Percentiles rank a stretch among this genome's conserved stretches.
Conservation (phyloP, 2,797 vertebrate species). For the Oreonectes daqikongensis region DNA sequence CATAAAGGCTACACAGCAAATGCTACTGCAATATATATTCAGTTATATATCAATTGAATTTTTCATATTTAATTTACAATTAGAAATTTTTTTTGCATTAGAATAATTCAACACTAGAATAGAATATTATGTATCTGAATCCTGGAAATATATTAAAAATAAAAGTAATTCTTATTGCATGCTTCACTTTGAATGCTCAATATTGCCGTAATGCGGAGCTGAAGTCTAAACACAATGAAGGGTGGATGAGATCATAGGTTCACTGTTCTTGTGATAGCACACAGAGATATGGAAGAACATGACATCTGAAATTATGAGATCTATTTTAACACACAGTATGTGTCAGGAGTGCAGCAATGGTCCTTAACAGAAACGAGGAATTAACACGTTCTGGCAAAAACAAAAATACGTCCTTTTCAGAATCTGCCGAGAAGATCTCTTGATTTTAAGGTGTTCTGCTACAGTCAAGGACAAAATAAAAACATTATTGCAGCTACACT, state of each 20-base stretch:
- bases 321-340: constrained; percentile 24
- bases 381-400: constrained; percentile 1
- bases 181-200: background rate
- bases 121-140: no score
- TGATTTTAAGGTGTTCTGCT: background rate
- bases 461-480: constrained; percentile 10
- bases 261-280: constrained; percentile 25
- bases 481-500: constrained; percentile 18
- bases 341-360: background rate
- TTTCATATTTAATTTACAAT: no score
- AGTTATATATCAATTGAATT: no score
- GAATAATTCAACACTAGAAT: background rate
- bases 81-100: background rate
- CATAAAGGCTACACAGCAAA: background rate
- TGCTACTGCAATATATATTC: background rate
- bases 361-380: background rate
- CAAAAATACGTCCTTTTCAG: background rate
- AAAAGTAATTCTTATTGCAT: background rate
- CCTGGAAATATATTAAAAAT: no score
- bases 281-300: constrained; percentile 41
- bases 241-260: background rate
- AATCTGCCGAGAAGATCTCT: background rate
- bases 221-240: background rate
- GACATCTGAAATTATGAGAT: constrained; percentile 26
- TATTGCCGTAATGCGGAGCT: background rate